Conservation (phyloP, 1,140 invertebrate species). For the Drepana arcuata region DNA sequence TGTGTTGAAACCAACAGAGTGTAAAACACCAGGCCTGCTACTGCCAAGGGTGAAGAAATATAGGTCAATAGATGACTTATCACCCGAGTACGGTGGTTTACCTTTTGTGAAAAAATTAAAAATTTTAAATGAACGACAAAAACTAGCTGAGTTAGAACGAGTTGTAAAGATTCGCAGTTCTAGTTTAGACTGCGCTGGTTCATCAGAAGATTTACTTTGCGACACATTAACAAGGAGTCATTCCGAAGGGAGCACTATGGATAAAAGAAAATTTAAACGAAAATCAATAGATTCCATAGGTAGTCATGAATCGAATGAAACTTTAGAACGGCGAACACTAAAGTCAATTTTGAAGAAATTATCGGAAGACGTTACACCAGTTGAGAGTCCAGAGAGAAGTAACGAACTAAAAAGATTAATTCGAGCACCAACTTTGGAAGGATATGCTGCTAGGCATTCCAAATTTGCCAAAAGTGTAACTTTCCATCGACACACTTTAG, state of each 20-base stretch:
- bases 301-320: constrained; percentile 86
- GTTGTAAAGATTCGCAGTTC: constrained; percentile 82
- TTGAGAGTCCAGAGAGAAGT: constrained; percentile 56
- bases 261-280: constrained; percentile 60
- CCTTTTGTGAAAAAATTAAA: constrained; percentile 91
- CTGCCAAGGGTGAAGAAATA: constrained; percentile 76
- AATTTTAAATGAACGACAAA: constrained; percentile 90
- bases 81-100: constrained; percentile 89
- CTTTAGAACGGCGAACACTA: constrained; percentile 82
- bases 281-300: constrained; percentile 63
- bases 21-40: constrained; percentile 35
- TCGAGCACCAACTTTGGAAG: constrained; percentile 86
- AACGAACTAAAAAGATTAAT: constrained; percentile 78
- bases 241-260: constrained; percentile 74
- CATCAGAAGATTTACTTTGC: constrained; percentile 72
- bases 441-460: constrained; percentile 88
- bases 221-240: constrained; percentile 78
- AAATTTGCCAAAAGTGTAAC: constrained; percentile 92
- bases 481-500: constrained; percentile 87
- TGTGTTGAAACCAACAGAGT: constrained; percentile 22
- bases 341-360: constrained; percentile 90
- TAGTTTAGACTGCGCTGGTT: constrained; percentile 83
- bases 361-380: constrained; percentile 74
- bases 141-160: constrained; percentile 84
- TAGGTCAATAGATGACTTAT: constrained; percentile 86